These are phyloP conservation scores for Todiramphus chloris DNA, from an alignment of 2,113 vertebrate species.

Conservation along the genomic window DNA sequence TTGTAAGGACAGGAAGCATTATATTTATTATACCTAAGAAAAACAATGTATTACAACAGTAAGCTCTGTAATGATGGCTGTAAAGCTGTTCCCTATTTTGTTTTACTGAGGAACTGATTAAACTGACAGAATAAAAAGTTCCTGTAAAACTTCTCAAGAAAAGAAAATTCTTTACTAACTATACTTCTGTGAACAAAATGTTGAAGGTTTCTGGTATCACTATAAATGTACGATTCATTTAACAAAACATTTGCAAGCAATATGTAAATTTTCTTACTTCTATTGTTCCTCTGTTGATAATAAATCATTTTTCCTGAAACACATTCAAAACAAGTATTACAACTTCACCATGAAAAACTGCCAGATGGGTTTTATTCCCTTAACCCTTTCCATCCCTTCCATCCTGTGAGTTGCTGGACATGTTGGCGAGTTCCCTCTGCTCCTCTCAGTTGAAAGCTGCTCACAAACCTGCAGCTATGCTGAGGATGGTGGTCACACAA, in stretches of 20 bases:
- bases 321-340: not conserved
- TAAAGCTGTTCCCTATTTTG: not conserved
- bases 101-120: not conserved
- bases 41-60: not conserved
- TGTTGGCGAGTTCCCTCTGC: not conserved
- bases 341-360: not conserved
- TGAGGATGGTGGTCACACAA: rapidly evolving
- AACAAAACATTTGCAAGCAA: not conserved
- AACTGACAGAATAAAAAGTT: not conserved
- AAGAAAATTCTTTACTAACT: not conserved
- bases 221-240: not conserved
- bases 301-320: constrained; percentile 9
- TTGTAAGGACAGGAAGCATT: not conserved
- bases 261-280: not conserved
- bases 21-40: not conserved
- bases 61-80: not conserved
- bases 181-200: not conserved
- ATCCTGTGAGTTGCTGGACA: rapidly evolving
- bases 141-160: not conserved
- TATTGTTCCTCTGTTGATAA: not conserved
- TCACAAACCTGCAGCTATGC: not conserved
- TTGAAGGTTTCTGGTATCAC: not conserved
- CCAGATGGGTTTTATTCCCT: not conserved
- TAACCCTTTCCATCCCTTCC: not conserved
- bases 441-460: not conserved